Base-by-base conservation (phyloP, 92 coral and sea anemone species). In the Siderastrea siderea region DNA sequence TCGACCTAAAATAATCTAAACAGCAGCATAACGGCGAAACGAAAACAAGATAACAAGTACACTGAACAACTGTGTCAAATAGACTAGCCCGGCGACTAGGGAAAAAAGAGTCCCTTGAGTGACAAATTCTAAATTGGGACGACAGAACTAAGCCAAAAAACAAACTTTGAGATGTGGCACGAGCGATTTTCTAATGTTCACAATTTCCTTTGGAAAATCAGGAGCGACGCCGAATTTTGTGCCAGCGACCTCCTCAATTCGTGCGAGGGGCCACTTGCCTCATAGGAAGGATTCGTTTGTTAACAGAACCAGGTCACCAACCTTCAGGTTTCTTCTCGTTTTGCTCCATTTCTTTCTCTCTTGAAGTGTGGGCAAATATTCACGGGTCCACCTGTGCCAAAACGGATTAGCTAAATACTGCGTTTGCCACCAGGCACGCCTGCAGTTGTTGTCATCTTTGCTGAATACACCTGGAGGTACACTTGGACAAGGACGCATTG, bases 351-450 rank as follows among this genome's bases (percentile, higher is more conserved):
- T 88, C 47, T 79, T 55, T 57, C 95, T 77, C 57, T 88, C 95
- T 78, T 74, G 77, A 45, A 92, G 71, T 6, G 84, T 78, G 60
- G 92, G 92, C 45, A 89, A 64, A 65, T 89, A 76, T 69, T 89
- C 84, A 15, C 65, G 81, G 10, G 84, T 85, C 94, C 94, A 90
- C 53, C 96, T 61, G 10, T 81, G 57, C 92, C 93, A 93, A 68
- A 93, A 90, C 11, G 90, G 69, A 76, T 79, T 81, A 6, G 93
- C 82, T 43, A 91, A 82, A 72, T 91, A 91, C 62, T 94, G 93
- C 5, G 92, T 95, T 78, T 92, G 95, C 78, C 90, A 86, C 95
- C 97, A 94, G 16, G 64, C 64, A 17, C 45, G 77, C 44, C 49
- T 71, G 54, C 44, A 71, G 49, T 49, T 71, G 75, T 47, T 47